A percentile compares a stretch with the other conserved stretches of the same genome.
Evolutionary conservation across 2,888 invertebrate genomes (phyloP).

Genomic region (Agrotis clavis): DNA sequence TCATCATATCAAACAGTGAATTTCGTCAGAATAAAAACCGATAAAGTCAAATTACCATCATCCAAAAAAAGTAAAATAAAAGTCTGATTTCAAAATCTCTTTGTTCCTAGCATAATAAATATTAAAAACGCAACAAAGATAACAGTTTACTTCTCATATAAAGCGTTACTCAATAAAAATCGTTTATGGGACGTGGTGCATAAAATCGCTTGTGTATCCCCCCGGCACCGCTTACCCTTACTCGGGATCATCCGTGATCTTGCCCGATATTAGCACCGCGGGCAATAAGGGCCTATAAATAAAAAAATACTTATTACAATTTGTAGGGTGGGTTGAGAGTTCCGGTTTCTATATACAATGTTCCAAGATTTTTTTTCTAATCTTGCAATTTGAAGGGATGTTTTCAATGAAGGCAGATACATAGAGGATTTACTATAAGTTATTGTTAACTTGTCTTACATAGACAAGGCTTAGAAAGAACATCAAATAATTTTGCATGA

Average conservation of each 20-base stretch:
- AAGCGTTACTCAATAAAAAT: conserved; percentile 81
- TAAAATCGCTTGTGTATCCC: conserved; percentile 79
- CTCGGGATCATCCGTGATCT: conserved; percentile 85
- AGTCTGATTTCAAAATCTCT: neutral
- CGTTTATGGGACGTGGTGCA: conserved; percentile 76
- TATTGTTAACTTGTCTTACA: conserved; percentile 16
- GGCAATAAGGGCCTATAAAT: conserved; percentile 85
- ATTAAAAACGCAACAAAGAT: conserved; percentile 60
- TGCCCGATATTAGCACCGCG: conserved; percentile 88
- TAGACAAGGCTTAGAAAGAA: conserved; percentile 1
- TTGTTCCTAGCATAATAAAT: neutral
- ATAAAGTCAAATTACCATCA: neutral
- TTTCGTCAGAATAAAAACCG: too few relatives aligned
- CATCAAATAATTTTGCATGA: neutral
- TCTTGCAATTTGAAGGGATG: conserved; percentile 58
- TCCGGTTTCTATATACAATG: conserved; percentile 77
- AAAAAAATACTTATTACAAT: conserved; percentile 88
- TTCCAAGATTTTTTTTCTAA: conserved; percentile 69
- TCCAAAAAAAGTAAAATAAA: neutral
- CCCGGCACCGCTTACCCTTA: conserved; percentile 72
- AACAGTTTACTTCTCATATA: conserved; percentile 71
- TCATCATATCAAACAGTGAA: neutral
- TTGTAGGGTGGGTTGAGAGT: conserved; percentile 76
- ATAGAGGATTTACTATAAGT: conserved; percentile 14
- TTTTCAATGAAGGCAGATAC: conserved; percentile 53